phyloP scores from a whole-genome alignment of 92 coral and sea anemone species.

The Paragorgia papillata region DNA sequence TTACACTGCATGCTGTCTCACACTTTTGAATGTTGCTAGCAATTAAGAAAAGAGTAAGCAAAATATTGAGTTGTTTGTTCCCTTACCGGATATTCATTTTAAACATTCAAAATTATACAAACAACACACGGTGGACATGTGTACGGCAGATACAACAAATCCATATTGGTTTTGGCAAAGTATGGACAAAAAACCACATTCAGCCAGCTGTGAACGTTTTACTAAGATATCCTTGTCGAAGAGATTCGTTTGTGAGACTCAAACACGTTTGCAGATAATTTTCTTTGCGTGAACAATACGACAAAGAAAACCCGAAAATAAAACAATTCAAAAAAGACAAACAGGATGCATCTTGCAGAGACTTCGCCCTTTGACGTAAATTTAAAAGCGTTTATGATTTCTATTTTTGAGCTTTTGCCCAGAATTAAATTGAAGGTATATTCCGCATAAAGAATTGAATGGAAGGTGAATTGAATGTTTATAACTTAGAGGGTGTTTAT shows the following conservation, averaged over 20 bases:
- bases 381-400: too few species aligned
- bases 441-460: too few species aligned
- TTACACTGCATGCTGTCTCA: background rate
- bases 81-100: background rate
- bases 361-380: too few species aligned
- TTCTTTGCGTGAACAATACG: background rate
- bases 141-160: background rate
- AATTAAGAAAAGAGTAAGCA: background rate
- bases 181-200: background rate
- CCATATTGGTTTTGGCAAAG: background rate
- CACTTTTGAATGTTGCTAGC: background rate
- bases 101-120: conserved; percentile 10
- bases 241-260: background rate
- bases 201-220: too few species aligned
- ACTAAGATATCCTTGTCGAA: background rate
- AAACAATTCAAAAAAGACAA: too few species aligned
- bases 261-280: background rate
- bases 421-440: too few species aligned
- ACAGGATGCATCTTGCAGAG: too few species aligned
- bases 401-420: too few species aligned
- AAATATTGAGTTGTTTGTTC: too few species aligned
- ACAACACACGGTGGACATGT: conserved; percentile 12
- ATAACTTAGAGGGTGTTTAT: too few species aligned
- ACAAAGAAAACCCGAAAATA: background rate
- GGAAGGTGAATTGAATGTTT: too few species aligned